Conservation (phyloP, 2,888 invertebrate genomes). For the Dryococelus australis region DNA sequence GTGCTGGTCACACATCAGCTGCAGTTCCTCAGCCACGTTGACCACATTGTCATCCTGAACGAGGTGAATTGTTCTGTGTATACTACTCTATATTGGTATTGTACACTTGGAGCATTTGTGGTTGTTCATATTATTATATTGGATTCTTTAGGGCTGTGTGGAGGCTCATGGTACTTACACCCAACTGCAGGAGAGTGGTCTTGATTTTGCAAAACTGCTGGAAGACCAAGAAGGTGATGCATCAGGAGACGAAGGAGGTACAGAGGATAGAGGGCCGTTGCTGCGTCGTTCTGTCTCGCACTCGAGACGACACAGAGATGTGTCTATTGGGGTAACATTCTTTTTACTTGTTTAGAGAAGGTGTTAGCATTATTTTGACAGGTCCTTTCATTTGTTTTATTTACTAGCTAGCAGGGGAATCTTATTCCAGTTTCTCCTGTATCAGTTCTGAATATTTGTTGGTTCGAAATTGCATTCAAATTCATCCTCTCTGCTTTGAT, state of each 20-base stretch:
- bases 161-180: slow-evolving; percentile 68
- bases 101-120: no score
- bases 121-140: no score
- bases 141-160: slow-evolving; percentile 57
- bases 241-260: slow-evolving; percentile 12
- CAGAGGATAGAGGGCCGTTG: background rate
- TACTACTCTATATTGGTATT: background rate
- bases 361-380: background rate
- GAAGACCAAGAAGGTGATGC: slow-evolving; percentile 36
- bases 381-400: no score
- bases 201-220: slow-evolving; percentile 54
- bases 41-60: slow-evolving; percentile 63
- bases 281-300: background rate
- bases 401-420: no score
- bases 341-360: background rate
- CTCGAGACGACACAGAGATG: slow-evolving; percentile 12
- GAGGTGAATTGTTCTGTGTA: slow-evolving; percentile 29
- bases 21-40: slow-evolving; percentile 72
- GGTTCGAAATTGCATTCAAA: no score
- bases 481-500: no score
- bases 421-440: no score
- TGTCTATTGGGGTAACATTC: slow-evolving; percentile 30
- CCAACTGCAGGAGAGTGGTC: slow-evolving; percentile 59
- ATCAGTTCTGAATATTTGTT: no score
- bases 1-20: slow-evolving; percentile 81